Evolutionary conservation across 1,140 invertebrate genomes (phyloP), one percentile per base, ranked within the genome.

Genomic region (Copidosoma floridanum): DNA sequence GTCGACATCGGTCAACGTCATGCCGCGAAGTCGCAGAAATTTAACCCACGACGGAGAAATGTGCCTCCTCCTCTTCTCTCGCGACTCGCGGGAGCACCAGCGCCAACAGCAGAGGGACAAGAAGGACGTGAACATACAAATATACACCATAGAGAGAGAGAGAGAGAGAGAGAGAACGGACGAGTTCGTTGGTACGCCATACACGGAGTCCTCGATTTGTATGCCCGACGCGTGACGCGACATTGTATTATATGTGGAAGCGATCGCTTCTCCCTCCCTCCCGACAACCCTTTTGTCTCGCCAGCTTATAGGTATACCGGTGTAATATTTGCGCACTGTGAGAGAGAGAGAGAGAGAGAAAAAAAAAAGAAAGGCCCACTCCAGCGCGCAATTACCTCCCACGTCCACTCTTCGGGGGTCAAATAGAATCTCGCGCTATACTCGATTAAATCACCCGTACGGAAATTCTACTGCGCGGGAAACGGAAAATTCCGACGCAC

Each of bases 1-100:
- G 61, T 61, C 64, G 65, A 74, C 77, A 79, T 79, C 70, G 74
- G 76, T 79, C 77, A 79, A 77, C 67, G 77, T 79, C 77, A 70
- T 54, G 58, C 66, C 67, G 67, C 67, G 65, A 64, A 72, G 68
- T 74, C 70, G 71, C 68, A 72, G 72, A 75, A 78, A 78, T 77
- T 78, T 75, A 75, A 77, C 65, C 72, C 70, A 70, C 55, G 68
- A 67, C 41, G 46, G 63, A 67, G 68, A 68, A 70, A 69, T 69
- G 66, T 57, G 62, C 66, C 66, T 66, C 44, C n/a, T n/a, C n/a
- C n/a, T 6, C 44, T 27, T 43, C 11, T 21, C 8, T 14, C 29
- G 41, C 18, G 8, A 40, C 37, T 10, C 3, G 21, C 20, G 11
- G 21, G 16, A 16, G 23, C 14, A 38, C 27, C 1, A 37, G 23